Base-by-base conservation (phyloP, 2,797 vertebrate species). In the Tamandua tetradactyla region DNA sequence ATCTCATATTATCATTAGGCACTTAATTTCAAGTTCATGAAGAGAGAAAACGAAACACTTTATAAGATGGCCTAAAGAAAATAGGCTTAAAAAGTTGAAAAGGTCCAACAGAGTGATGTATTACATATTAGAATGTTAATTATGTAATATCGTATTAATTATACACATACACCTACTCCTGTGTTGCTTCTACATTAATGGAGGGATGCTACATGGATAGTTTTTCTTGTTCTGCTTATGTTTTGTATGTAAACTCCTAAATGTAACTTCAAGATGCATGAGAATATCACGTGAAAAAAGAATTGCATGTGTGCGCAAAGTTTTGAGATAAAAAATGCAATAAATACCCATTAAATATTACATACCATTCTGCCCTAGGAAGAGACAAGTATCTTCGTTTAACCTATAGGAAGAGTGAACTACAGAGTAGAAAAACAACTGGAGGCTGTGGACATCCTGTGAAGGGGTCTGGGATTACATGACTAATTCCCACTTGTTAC, bases 1-100 rank as follows among this genome's bases (percentile, higher is more conserved):
- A 83, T 84, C 5, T 93, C 55, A 89, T 37, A 13, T 40, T 94
- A 86, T 75, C 8, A 10, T 78, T 69, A 87, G 49, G 37, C 4
- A 49, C 23, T 79, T 93, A 89, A 92, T 44, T 85, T 93, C 20
- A 91, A 89, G 14, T 55, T 92, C 37, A 83, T 87, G 89, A 61
- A 40, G 2, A 80, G 18, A 84, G 27, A 86, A n/a, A 7, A 78
- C 55, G 12, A 81, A 85, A 88, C 88, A 9, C 47, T 57, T 92
- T 30, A 89, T 72, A 68, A 87, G 30, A 57, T 90, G 0, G n/a
- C 57, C 72, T 89, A 23, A 11, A 37, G 82, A 37, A 85, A 30
- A 55, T 69, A 35, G 71, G 0, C 8, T 87, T 72, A 20, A 83
- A 78, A 93, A 47, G 90, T 92, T 62, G 27, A 86, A 8, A 9